Conservation (phyloP, 2,888 invertebrate species). For the Mantis religiosa region DNA sequence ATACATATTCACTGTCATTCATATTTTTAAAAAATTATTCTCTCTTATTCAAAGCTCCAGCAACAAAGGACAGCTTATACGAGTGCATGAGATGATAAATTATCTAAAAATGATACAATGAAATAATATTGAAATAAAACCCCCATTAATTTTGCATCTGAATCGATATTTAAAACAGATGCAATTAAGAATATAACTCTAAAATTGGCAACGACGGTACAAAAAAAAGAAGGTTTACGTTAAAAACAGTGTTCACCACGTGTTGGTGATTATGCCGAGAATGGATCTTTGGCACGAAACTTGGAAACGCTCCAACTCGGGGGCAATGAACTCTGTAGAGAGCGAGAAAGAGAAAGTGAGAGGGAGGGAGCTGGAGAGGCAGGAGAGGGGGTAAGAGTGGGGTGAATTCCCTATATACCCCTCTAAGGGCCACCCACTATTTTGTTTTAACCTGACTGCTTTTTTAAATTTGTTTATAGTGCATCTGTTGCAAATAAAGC, state of each 20-base stretch:
- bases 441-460: background rate
- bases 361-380: background rate
- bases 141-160: background rate
- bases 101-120: no score
- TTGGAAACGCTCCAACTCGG: background rate
- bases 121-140: no score
- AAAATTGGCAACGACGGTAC: background rate
- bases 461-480: background rate
- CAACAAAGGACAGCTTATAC: no score
- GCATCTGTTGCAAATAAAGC: no score
- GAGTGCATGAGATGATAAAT: no score
- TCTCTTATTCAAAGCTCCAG: no score
- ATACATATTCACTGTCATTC: no score
- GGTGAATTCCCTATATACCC: background rate
- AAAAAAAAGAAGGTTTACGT: background rate
- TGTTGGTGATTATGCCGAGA: background rate
- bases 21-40: no score
- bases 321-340: background rate
- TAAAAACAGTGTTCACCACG: background rate
- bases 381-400: background rate
- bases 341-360: background rate
- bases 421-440: background rate
- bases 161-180: background rate
- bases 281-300: background rate
- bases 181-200: background rate